Conservation (phyloP, 1,140 invertebrate genomes). For the Lordiphosa collinella region DNA sequence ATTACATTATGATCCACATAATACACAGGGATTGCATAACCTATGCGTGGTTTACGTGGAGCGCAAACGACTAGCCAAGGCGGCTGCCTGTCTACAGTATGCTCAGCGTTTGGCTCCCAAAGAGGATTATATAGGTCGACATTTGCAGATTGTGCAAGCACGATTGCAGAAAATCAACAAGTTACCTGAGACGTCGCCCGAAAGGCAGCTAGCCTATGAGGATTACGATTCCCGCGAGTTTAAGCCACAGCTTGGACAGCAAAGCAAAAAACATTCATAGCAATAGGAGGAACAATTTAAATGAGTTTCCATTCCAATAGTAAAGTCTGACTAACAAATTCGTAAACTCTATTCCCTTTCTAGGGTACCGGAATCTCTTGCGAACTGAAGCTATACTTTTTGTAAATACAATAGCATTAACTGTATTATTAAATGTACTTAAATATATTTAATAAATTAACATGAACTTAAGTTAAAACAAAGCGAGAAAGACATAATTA, state of each 20-base stretch:
- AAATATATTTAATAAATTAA: conserved; percentile 6
- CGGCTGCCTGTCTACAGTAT: conserved; percentile 90
- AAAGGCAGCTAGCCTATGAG: conserved; percentile 70
- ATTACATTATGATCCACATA: conserved; percentile 91
- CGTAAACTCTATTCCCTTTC: too few species aligned
- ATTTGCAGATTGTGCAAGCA: conserved; percentile 82
- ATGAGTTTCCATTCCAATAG: too few species aligned
- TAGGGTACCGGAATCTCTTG: neutral
- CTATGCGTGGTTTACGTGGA: conserved; percentile 97
- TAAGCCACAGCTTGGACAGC: conserved; percentile 20
- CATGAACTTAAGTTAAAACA: neutral
- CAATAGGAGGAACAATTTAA: conserved; percentile 5
- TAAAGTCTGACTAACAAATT: too few species aligned
- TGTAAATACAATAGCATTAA: conserved; percentile 26
- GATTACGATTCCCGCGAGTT: conserved; percentile 76
- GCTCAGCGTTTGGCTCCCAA: conserved; percentile 90
- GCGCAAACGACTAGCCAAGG: conserved; percentile 89
- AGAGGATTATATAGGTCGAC: conserved; percentile 94
- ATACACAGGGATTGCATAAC: conserved; percentile 97
- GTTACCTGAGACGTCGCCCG: conserved; percentile 69
- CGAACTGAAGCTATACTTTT: conserved; percentile 10
- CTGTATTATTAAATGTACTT: conserved; percentile 10
- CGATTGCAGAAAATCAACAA: conserved; percentile 74
- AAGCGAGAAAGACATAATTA: too few species aligned
- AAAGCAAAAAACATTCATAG: conserved; percentile 51